These are phyloP conservation scores for Drosophila insularis DNA, from an alignment of 1,140 invertebrate species.

Conservation along the genomic window DNA sequence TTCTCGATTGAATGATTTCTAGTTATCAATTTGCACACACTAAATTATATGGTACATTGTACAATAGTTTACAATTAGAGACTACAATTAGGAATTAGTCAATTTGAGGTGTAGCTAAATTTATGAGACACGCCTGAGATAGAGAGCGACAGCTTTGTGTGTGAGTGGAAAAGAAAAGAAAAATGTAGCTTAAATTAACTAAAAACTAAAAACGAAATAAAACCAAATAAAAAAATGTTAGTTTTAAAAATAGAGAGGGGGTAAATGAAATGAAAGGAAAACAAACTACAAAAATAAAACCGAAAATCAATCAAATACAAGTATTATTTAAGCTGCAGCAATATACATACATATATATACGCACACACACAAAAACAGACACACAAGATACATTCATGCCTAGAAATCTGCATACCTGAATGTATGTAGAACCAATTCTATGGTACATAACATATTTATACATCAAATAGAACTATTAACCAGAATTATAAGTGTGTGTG, in stretches of 20 bases:
- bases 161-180: neutral
- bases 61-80: slow-evolving; percentile 48
- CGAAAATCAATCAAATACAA: slow-evolving; percentile 82
- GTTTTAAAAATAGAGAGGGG: neutral
- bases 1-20: slow-evolving; percentile 6
- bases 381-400: neutral
- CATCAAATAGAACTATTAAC: slow-evolving; percentile 35
- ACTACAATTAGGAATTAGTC: slow-evolving; percentile 77
- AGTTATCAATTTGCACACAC: slow-evolving; percentile 25
- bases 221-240: neutral
- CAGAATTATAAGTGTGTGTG: slow-evolving; percentile 36
- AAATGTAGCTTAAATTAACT: neutral
- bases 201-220: neutral
- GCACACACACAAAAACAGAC: slow-evolving; percentile 45
- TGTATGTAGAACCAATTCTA: neutral
- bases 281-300: slow-evolving; percentile 60
- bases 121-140: neutral
- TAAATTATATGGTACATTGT: slow-evolving; percentile 54
- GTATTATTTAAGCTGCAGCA: slow-evolving; percentile 77
- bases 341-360: slow-evolving; percentile 46
- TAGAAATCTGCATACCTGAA: slow-evolving; percentile 3
- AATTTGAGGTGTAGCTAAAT: slow-evolving; percentile 73
- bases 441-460: neutral
- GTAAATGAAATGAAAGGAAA: slow-evolving; percentile 49
- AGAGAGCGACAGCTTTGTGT: neutral